Base-by-base conservation (phyloP, 2,888 invertebrate genomes). In the Polyommatus icarus region DNA sequence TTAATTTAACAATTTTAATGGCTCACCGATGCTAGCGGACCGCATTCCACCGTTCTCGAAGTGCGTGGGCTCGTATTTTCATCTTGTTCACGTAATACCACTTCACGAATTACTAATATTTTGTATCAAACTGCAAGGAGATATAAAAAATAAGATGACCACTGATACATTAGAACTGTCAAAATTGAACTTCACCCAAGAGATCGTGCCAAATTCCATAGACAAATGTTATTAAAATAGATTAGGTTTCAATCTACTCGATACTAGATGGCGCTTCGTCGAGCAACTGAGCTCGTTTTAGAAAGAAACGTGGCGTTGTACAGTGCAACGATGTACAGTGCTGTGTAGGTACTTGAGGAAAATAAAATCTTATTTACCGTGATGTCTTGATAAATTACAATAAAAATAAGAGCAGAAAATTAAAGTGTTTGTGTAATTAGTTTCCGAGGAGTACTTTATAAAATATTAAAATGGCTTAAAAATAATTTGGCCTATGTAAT, bases 31-130 rank as follows among this genome's bases (percentile, higher is more conserved):
- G 91, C 93, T 93, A 92, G 91, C 93, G 93, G 88, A 84, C 87
- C 88, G 90, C 92, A 93, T 92, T 92, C 93, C 93, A 92, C 90
- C 91, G 90, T 90, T 91, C 90, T 86, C 91, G 89, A 86, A 89
- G 85, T 91, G 93, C 93, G 93, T 93, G 93, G 93, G 93, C 85
- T 91, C 87, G 88, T 90, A 93, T 93, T 93, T 92, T 93, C 93
- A 93, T 93, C 91, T 90, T 92, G 93, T 92, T 93, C 93, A 94
- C 93, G 93, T 94, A 94, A 94, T 91, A 93, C 89, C 89, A 92
- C 91, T 91, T 90, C 89, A 88, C 91, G 89, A 93, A 92, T 93
- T 92, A 88, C 92, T 93, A 93, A 93, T 92, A 93, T 93, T 92
- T 94, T 92, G 93, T 93, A 93, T 93, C 92, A 92, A 93, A 93